Percentiles rank a stretch among this genome's conserved stretches.
phyloP scores from a whole-genome alignment of 2,797 vertebrate genomes.

The Characodon lateralis region DNA sequence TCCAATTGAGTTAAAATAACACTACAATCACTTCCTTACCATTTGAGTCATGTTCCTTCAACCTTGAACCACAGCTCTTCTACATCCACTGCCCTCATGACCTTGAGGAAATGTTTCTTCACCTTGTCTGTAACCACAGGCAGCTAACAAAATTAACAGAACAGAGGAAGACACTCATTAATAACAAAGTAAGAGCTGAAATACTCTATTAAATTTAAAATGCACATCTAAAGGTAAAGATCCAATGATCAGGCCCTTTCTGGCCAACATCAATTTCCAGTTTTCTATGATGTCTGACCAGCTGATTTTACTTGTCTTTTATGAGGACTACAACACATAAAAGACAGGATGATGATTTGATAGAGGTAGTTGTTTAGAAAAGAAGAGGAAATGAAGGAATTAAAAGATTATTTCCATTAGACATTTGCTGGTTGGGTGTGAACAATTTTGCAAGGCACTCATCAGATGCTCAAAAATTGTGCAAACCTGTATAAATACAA shows the following conservation, averaged over 20 bases:
- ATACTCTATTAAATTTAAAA: no score
- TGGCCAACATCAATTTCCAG: neutral
- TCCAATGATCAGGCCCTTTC: neutral
- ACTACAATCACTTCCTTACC: constrained; percentile 77
- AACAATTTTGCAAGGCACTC: neutral
- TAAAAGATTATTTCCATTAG: neutral
- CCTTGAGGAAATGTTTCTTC: constrained; percentile 98
- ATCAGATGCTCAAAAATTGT: neutral
- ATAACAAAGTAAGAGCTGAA: neutral
- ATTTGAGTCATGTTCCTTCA: constrained; percentile 95
- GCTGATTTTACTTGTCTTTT: neutral
- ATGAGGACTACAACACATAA: neutral
- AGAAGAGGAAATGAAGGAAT: neutral
- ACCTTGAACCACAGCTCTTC: constrained; percentile 99
- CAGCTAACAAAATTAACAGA: constrained; percentile 75
- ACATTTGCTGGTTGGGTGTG: neutral
- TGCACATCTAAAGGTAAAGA: neutral
- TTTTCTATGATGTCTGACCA: neutral
- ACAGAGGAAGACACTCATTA: neutral
- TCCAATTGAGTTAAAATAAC: neutral
- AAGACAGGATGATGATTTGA: neutral
- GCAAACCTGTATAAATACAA: neutral
- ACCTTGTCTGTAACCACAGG: constrained; percentile 97
- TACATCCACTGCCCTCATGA: constrained; percentile 90
- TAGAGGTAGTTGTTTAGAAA: neutral